Evolutionary conservation across 2,113 vertebrate genomes (phyloP), one percentile per base, ranked within the genome.

Genomic region (Psettodes erumei): DNA sequence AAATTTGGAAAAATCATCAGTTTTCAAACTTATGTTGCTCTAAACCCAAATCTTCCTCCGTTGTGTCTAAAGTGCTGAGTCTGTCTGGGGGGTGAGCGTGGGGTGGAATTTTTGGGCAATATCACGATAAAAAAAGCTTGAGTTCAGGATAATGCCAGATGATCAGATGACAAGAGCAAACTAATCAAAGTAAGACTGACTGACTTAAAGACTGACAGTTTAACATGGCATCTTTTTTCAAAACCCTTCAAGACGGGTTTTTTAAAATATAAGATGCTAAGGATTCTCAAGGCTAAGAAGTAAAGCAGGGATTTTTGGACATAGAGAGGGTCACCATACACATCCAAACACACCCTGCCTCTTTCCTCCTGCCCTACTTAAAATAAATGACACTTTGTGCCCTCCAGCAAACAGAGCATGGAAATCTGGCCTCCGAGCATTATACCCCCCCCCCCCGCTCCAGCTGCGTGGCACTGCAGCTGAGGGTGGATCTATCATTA

Each of bases 401-500:
- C 58, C 50, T 61, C 21, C 35, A 27, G 30, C 55, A 68, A 48
- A 35, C 40, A 19, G 63, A 68, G 63, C 71, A 50, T 62, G 58
- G 11, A 64, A 43, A 51, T 74, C 27, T 62, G 48, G 23, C 77
- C 63, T 27, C 56, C 40, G 62, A 38, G 35, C 55, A 40, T 73
- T 6, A 9, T n/a, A n/a, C n/a, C n/a, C n/a, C n/a, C n/a, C n/a
- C n/a, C 15, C 43, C 53, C 18, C 1, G 28, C 68, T 60, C 35
- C 1, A 13, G 12, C 53, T 27, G 27, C 37, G 15, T 1, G 48
- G n/a, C 1, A 32, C 30, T 54, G 71, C 37, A 63, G 60, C 50
- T 64, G 37, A 21, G 21, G 30, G 43, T n/a, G 33, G 50, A 43
- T 47, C 65, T 25, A 43, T 77, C 30, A 80, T 71, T 59, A 65